Percentiles rank a stretch among this genome's conserved stretches.
These are phyloP conservation scores for Triplophysa dalaica DNA, from an alignment of 2,113 vertebrate species.

Conservation along the genomic window DNA sequence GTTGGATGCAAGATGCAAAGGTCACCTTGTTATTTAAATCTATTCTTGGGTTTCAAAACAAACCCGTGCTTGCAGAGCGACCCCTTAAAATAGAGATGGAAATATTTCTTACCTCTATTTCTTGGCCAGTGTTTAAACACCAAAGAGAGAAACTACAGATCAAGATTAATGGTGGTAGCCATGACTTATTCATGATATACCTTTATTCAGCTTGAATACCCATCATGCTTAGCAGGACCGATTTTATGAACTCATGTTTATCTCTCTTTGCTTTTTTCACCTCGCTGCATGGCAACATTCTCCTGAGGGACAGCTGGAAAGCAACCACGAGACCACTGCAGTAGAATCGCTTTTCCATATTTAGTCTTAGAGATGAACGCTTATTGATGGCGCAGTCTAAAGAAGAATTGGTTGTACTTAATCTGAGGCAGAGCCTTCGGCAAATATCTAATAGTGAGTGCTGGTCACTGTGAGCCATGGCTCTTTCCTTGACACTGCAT, in stretches of 20 bases:
- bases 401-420: slow-evolving; percentile 12
- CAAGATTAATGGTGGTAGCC: slow-evolving; percentile 17
- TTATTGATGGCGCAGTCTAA: background rate
- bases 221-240: slow-evolving; percentile 17
- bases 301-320: slow-evolving; percentile 45
- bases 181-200: background rate
- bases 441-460: slow-evolving; percentile 7
- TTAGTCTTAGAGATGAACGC: slow-evolving; percentile 61
- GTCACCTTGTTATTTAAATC: slow-evolving; percentile 59
- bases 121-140: slow-evolving; percentile 30
- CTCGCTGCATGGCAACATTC: slow-evolving; percentile 39
- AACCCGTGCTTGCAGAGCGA: slow-evolving; percentile 48
- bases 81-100: slow-evolving; percentile 50
- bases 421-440: background rate
- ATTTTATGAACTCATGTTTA: slow-evolving; percentile 11
- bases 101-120: slow-evolving; percentile 41
- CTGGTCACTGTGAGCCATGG: slow-evolving; percentile 15
- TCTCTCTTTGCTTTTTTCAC: slow-evolving; percentile 31
- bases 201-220: background rate
- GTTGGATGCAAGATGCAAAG: slow-evolving; percentile 60
- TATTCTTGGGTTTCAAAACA: slow-evolving; percentile 72
- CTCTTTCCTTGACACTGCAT: slow-evolving; percentile 19
- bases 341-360: slow-evolving; percentile 69
- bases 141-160: slow-evolving; percentile 29
- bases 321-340: slow-evolving; percentile 49